Base-by-base conservation (phyloP, 2,113 vertebrate species). In the Sarotherodon lohbergeri region DNA sequence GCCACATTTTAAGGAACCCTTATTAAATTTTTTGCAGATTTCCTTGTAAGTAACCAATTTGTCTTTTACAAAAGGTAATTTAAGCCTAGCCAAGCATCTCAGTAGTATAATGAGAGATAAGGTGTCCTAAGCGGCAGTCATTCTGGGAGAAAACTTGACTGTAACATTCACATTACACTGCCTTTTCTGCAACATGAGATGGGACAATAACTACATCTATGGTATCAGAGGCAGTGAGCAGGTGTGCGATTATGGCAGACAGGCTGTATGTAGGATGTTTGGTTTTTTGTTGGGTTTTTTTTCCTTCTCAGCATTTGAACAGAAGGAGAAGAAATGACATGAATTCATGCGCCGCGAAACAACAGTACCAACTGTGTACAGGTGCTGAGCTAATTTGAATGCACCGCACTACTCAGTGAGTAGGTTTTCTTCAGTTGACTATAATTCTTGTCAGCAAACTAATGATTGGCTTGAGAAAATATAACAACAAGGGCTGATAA, bases 221-320 rank as follows among this genome's bases (percentile, higher is more conserved):
- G 89, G 90, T 91, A 92, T 92, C 89, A 89, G 88, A 87, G 16
- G 36, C 87, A 87, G 85, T 13, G 90, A 94, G 84, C 94, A 96
- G 94, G 89, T 96, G 94, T 32, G 19, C 82, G 82, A 91, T 95
- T 86, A 94, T 91, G 85, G 86, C 9, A 86, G 91, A 93, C 94
- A 94, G 92, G 89, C 90, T 93, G 87, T 76, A 91, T 86, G 92
- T 87, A 91, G 88, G 87, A 89, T 83, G 61, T 66, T 66, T 39
- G 71, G 9, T 83, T 84, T 66, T 56, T 85, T 83, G 79, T 48
- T 27, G 17, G 0, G 0, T 0, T 5, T 7, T 12, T 41, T 81
- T 55, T 27, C 7, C 50, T 7, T 9, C 36, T 83, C 32, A 9
- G 61, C 57, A 54, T 94, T 90, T 89, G 55, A 90, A 68, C 89